Evolutionary conservation across 2,797 vertebrate species (phyloP).

Genomic region (Pseudochirops cupreus): DNA sequence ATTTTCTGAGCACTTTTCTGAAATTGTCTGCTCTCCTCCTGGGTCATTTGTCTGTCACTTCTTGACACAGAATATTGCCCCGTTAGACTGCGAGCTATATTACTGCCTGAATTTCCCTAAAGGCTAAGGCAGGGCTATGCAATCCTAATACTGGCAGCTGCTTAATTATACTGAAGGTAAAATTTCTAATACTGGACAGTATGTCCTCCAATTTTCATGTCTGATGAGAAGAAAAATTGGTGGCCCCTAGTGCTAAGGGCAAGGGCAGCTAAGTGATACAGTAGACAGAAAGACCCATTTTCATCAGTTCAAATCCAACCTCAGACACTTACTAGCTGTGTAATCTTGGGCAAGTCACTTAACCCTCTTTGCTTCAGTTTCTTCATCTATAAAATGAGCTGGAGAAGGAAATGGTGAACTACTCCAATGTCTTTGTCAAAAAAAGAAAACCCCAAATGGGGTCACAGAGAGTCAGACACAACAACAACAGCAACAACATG

Average conservation of each 20-base stretch:
- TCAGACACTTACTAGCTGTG: not conserved
- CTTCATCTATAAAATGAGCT: not conserved
- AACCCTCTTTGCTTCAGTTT: not conserved
- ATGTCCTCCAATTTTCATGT: constrained; percentile 29
- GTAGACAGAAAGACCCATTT: not conserved
- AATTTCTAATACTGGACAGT: constrained; percentile 14
- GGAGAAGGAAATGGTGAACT: not conserved
- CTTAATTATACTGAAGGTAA: constrained; percentile 56
- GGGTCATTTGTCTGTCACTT: constrained; percentile 74
- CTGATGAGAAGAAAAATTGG: constrained; percentile 23
- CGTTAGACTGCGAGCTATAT: constrained; percentile 17
- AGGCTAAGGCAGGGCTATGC: constrained; percentile 38
- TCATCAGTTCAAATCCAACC: not conserved
- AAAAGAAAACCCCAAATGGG: not conserved
- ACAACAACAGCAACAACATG: not conserved
- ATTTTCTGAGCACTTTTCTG: constrained; percentile 67
- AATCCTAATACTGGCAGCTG: constrained; percentile 63
- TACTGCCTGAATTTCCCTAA: constrained; percentile 59
- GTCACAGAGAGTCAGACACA: not conserved
- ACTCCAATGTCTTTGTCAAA: not conserved
- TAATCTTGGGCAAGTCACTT: not conserved
- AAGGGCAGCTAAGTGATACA: not conserved
- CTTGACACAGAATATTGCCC: constrained; percentile 58
- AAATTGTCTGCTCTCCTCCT: constrained; percentile 59
- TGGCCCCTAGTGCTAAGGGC: not conserved